These are phyloP conservation scores for Sarcophaga caerulescens DNA, from an alignment of 2,888 invertebrate species.

Conservation along the genomic window DNA sequence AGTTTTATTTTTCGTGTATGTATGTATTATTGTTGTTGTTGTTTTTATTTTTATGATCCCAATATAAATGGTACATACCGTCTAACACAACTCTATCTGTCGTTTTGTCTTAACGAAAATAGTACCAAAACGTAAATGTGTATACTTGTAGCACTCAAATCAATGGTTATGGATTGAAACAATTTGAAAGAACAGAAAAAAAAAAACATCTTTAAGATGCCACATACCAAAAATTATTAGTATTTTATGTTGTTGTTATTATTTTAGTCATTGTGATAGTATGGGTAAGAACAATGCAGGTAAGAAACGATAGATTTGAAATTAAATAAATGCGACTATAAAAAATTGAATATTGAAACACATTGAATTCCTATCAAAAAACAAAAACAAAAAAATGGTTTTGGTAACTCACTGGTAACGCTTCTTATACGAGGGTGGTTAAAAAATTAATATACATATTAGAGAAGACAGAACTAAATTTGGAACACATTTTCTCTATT, in stretches of 20 bases:
- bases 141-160: too few relatives aligned
- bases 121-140: background rate
- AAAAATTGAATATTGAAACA: slow-evolving; percentile 46
- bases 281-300: slow-evolving; percentile 38
- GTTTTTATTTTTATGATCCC: background rate
- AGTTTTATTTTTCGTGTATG: too few relatives aligned
- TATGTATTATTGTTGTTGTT: background rate
- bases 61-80: too few relatives aligned
- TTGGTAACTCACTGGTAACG: too few relatives aligned
- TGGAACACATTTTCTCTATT: too few relatives aligned
- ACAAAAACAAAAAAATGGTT: too few relatives aligned
- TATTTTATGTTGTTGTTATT: slow-evolving; percentile 2
- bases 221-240: background rate
- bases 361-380: background rate
- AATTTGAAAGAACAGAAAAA: too few relatives aligned
- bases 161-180: too few relatives aligned
- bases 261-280: background rate
- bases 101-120: background rate
- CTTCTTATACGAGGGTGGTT: too few relatives aligned
- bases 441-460: too few relatives aligned
- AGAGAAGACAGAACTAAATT: too few relatives aligned
- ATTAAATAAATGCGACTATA: background rate
- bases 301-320: slow-evolving; percentile 32
- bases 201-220: background rate
- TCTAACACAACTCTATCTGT: background rate